Conservation (phyloP, 2,113 vertebrate species). For the Stomatorhinus ivindoensis region DNA sequence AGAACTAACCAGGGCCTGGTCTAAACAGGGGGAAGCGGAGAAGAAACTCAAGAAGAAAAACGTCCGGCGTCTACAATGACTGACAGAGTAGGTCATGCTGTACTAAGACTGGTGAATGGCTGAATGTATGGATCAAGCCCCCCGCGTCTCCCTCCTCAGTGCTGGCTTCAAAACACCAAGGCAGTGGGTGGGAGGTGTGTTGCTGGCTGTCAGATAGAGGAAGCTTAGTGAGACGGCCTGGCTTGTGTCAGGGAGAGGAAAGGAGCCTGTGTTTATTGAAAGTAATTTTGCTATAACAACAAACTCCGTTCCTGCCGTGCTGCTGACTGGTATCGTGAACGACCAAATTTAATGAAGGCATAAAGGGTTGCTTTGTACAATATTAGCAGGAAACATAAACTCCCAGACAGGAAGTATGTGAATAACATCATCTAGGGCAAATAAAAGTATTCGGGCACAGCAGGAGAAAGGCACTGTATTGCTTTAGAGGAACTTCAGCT, state of each 20-base stretch:
- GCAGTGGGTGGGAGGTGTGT: background rate
- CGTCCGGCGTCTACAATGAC: background rate
- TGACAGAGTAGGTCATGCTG: constrained; percentile 39
- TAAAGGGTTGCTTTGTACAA: constrained; percentile 23
- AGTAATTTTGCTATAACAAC: constrained; percentile 31
- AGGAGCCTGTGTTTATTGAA: constrained; percentile 48
- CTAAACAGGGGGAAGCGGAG: background rate
- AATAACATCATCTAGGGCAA: constrained; percentile 23
- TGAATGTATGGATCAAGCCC: background rate
- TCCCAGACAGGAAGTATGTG: constrained; percentile 31
- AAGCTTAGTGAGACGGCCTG: constrained; percentile 39
- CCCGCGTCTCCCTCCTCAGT: too few relatives aligned
- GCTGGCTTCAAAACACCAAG: background rate
- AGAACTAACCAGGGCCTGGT: background rate
- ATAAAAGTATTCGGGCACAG: constrained; percentile 29
- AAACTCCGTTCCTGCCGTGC: constrained; percentile 23
- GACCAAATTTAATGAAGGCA: background rate
- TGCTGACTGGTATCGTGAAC: constrained; percentile 31
- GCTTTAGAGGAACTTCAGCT: background rate
- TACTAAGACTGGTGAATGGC: background rate
- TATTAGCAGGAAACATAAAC: constrained; percentile 27
- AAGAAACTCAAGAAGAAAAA: background rate
- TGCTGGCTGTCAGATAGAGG: constrained; percentile 31
- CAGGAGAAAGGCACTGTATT: constrained; percentile 33
- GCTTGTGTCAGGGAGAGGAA: constrained; percentile 41